Evolutionary conservation across 2,888 invertebrate genomes (phyloP).

Genomic region (Lithophane semibrunnea): DNA sequence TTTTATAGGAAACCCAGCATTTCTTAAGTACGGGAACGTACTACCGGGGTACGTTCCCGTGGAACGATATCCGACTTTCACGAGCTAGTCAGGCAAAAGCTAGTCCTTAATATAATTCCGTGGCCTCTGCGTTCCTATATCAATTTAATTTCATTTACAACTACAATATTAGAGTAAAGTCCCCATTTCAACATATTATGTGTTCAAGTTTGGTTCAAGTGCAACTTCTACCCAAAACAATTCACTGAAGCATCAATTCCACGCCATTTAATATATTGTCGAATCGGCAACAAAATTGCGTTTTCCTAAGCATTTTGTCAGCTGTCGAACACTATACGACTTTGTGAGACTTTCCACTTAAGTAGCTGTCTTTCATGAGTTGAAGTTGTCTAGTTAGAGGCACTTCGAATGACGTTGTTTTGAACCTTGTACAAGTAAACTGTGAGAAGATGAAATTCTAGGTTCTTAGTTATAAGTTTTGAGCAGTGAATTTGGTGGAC

Average conservation of each 20-base stretch:
- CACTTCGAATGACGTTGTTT: constrained; percentile 7
- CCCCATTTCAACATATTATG: background rate
- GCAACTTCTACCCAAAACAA: background rate
- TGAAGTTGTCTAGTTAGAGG: constrained; percentile 22
- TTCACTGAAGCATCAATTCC: background rate
- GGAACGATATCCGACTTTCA: too few relatives aligned
- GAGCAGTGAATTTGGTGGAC: background rate
- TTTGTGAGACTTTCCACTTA: constrained; percentile 42
- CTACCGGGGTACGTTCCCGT: too few relatives aligned
- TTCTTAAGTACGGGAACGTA: too few relatives aligned
- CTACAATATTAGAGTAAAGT: background rate
- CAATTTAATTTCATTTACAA: too few relatives aligned
- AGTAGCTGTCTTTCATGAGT: constrained; percentile 23
- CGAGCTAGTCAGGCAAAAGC: too few relatives aligned
- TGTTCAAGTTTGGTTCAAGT: background rate
- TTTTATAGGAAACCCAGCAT: too few relatives aligned
- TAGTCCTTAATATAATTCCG: background rate
- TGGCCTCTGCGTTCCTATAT: background rate
- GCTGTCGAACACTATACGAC: constrained; percentile 22
- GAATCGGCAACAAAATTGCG: background rate
- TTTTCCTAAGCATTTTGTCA: constrained; percentile 21
- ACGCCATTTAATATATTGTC: background rate
- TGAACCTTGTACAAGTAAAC: background rate
- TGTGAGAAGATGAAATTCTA: background rate
- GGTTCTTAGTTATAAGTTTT: background rate